Conservation (phyloP, 1,140 invertebrate genomes). For the Drosophila melanogaster region Release_6_plus_ISO1_MT NT_037436.4:10815001-10815500, state of each 20-base stretch:
- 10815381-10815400: conserved; percentile 1
- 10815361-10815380: conserved; percentile 5
- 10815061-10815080: conserved; percentile 70
- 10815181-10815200: conserved; percentile 71
- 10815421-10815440: conserved; percentile 67
- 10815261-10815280: conserved; percentile 79
- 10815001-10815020: conserved; percentile 39
- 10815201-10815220: conserved; percentile 24
- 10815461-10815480: conserved; percentile 84
- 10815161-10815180: conserved; percentile 69
- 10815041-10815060: not conserved
- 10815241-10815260: conserved; percentile 81
- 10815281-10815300: conserved; percentile 54
- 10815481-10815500: conserved; percentile 75
- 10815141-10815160: conserved; percentile 45
- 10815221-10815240: conserved; percentile 74
- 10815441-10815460: conserved; percentile 84
- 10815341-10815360: conserved; percentile 5
- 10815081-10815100: conserved; percentile 82
- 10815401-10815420: conserved; percentile 38
- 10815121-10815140: conserved; percentile 81
- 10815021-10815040: not conserved
- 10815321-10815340: conserved; percentile 3
- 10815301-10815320: conserved; percentile 27
- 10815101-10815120: conserved; percentile 82